Conservation (phyloP, 2,113 vertebrate species). For the Tragulus kanchil region DNA sequence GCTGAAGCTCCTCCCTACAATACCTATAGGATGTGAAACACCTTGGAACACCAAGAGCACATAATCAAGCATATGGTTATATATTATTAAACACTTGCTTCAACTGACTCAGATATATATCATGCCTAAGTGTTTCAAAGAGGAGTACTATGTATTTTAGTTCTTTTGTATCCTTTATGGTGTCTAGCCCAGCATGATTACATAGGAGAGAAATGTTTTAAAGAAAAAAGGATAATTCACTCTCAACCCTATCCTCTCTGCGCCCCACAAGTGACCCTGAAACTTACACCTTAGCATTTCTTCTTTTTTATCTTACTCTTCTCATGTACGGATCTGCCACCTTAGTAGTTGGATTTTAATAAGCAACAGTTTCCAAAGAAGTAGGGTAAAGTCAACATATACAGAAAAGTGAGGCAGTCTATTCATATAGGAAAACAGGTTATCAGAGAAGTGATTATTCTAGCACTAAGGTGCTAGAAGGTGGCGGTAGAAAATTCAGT, state of each 20-base stretch:
- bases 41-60: not conserved
- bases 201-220: slow-evolving; percentile 6
- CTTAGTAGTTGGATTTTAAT: not conserved
- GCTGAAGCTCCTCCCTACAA: not conserved
- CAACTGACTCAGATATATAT: not conserved
- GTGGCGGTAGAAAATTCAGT: slow-evolving; percentile 7
- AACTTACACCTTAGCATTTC: not conserved
- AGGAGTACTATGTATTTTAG: slow-evolving; percentile 2
- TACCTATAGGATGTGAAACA: not conserved
- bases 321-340: not conserved
- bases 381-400: not conserved
- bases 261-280: not conserved
- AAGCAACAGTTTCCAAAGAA: slow-evolving; percentile 16
- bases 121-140: slow-evolving; percentile 26
- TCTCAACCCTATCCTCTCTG: not conserved
- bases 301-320: not conserved
- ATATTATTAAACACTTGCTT: slow-evolving; percentile 27
- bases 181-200: not conserved
- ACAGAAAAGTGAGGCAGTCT: slow-evolving; percentile 16
- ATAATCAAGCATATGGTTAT: slow-evolving; percentile 11
- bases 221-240: slow-evolving; percentile 36
- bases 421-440: slow-evolving; percentile 19
- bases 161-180: slow-evolving; percentile 47
- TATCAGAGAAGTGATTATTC: slow-evolving; percentile 21
- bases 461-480: slow-evolving; percentile 14